Evolutionary conservation across 2,797 vertebrate species (phyloP), one percentile per base, ranked within the genome.

Genomic region (Numenius phaeopus): DNA sequence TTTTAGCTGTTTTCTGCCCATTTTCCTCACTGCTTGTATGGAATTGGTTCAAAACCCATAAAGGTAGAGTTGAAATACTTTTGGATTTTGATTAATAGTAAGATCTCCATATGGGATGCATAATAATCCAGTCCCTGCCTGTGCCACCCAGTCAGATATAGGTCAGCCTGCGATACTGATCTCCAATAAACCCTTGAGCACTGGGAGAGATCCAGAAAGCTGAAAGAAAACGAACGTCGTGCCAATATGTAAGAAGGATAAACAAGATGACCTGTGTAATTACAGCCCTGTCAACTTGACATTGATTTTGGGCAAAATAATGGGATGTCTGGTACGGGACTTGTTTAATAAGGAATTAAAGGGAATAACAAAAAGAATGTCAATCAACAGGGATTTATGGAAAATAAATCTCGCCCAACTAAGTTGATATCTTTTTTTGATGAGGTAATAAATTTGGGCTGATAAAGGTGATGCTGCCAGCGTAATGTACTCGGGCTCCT

Each of bases 261-360:
- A 96, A 94, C 27, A 66, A 92, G 97, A 89, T 71, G 84, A 95
- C 92, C 96, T 94, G 82, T 77, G 91, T 96, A 96, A 97, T 97
- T 92, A 95, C 93, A 87, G 87, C 72, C 84, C 72, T 91, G 96
- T 94, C 69, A 5, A 83, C 76, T 80, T 85, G 82, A 83, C 95
- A 94, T 97, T 89, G 93, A 94, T 95, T 95, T 92, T 52, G 92
- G 91, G 92, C 32, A 85, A 86, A 97, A 92, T 97, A 97, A 96
- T 92, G 91, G 87, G 79, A 94, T 78, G 87, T 64, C 82, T 79
- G 91, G 50, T 72, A 85, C 67, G 8, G 91, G 97, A 95, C 89
- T 95, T 95, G 91, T 94, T 95, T 95, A 95, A 95, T 95, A 96
- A 97, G 83, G 93, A 95, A 97, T 95, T 94, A 97, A 89, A 92